phyloP scores from a whole-genome alignment of 2,797 vertebrate species.

The Galago senegalensis region DNA sequence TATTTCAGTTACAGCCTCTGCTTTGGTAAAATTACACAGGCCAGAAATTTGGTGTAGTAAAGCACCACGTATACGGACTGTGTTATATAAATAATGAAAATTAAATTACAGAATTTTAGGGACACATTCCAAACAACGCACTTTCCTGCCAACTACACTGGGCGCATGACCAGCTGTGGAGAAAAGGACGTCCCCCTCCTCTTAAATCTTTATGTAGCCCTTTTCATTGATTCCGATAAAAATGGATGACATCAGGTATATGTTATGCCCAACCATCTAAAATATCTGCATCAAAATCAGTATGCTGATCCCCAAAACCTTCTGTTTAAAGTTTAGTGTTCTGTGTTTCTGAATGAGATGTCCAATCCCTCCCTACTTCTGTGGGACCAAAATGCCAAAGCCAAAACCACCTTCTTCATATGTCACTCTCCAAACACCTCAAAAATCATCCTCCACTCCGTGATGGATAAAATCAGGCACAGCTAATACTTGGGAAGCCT shows the following conservation, averaged over 20 bases:
- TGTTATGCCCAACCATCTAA: slow-evolving; percentile 35
- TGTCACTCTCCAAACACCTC: neutral
- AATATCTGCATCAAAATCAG: slow-evolving; percentile 48
- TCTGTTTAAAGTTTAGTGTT: slow-evolving; percentile 3
- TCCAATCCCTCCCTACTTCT: slow-evolving; percentile 11
- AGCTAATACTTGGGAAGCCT: neutral
- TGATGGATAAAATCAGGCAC: neutral
- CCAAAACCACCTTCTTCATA: neutral
- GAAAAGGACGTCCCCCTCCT: slow-evolving; percentile 77
- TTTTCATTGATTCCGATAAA: slow-evolving; percentile 76
- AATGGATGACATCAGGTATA: neutral
- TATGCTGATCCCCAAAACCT: neutral
- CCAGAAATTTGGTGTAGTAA: slow-evolving; percentile 77
- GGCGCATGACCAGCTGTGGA: slow-evolving; percentile 84
- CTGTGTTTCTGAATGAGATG: neutral
- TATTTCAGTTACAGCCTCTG: slow-evolving; percentile 49
- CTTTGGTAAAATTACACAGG: slow-evolving; percentile 68
- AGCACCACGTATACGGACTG: slow-evolving; percentile 74
- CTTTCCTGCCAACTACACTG: slow-evolving; percentile 83
- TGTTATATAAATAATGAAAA: slow-evolving; percentile 87
- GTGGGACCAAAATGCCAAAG: neutral
- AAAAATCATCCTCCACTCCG: neutral
- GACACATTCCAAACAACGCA: slow-evolving; percentile 84
- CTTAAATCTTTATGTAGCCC: slow-evolving; percentile 83
- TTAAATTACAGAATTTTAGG: slow-evolving; percentile 86